Conservation (phyloP, 2,888 invertebrate species). For the Ptycholaimellus sp. region DNA sequence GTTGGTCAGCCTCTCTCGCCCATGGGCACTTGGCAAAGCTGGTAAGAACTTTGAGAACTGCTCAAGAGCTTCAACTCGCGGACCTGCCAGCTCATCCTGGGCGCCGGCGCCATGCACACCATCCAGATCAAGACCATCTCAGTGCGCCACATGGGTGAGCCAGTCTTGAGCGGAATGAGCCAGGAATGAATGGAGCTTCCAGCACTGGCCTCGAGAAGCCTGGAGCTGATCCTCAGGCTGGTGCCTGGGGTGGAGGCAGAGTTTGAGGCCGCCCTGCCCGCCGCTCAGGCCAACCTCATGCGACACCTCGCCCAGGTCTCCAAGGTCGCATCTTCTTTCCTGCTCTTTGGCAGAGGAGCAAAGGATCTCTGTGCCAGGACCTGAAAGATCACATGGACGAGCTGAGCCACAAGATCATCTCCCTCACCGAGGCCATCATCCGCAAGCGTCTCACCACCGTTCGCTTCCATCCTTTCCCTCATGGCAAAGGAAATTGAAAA, state of each 20-base stretch:
- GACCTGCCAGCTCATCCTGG: slow-evolving; percentile 67
- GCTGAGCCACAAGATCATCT: too few relatives aligned
- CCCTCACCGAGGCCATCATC: too few relatives aligned
- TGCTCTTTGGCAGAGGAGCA: too few relatives aligned
- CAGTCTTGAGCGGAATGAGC: background rate
- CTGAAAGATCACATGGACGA: too few relatives aligned
- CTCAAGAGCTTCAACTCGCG: slow-evolving; percentile 33
- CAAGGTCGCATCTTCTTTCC: too few relatives aligned
- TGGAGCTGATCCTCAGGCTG: slow-evolving; percentile 37
- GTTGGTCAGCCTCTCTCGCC: too few relatives aligned
- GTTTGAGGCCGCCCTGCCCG: slow-evolving; percentile 12
- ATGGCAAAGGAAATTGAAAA: too few relatives aligned
- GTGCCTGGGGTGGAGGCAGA: slow-evolving; percentile 18
- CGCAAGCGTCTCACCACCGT: too few relatives aligned
- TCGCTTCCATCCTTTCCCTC: too few relatives aligned
- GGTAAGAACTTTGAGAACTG: too few relatives aligned
- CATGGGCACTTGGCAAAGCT: too few relatives aligned
- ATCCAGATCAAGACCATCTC: slow-evolving; percentile 66
- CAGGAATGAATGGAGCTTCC: slow-evolving; percentile 8
- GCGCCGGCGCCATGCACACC: slow-evolving; percentile 79
- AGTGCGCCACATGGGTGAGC: slow-evolving; percentile 55
- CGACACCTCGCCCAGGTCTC: slow-evolving; percentile 16
- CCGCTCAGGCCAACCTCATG: slow-evolving; percentile 11
- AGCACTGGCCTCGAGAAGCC: slow-evolving; percentile 31
- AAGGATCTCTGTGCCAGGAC: too few relatives aligned